These are phyloP conservation scores for Lymantria dispar DNA, from an alignment of 2,888 invertebrate genomes.

Conservation along the genomic window DNA sequence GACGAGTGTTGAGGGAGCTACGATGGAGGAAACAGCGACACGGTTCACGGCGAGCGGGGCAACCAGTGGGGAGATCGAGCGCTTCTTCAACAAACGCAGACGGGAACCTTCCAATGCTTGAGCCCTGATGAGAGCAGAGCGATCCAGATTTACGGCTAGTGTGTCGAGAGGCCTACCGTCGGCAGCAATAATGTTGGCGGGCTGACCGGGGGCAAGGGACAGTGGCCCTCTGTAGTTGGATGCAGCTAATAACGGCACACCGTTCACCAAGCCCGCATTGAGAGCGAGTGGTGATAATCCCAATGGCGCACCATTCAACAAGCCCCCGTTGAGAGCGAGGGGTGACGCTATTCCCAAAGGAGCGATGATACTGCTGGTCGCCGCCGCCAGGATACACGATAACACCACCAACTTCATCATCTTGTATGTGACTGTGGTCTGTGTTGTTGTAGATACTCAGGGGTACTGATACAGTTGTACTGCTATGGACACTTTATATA, in stretches of 20 bases:
- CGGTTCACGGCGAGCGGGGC: background rate
- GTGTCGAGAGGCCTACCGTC: conserved; percentile 76
- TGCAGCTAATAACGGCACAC: conserved; percentile 42
- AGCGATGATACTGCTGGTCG: conserved; percentile 57
- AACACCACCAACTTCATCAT: conserved; percentile 84
- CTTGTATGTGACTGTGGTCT: conserved; percentile 59
- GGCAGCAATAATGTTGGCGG: conserved; percentile 68
- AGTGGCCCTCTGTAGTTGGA: conserved; percentile 72
- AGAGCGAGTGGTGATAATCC: conserved; percentile 19
- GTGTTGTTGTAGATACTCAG: conserved; percentile 56
- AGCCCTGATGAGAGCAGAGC: conserved; percentile 66
- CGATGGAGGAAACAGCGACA: background rate
- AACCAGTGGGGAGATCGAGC: background rate
- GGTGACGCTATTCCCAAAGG: conserved; percentile 18
- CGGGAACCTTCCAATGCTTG: conserved; percentile 47
- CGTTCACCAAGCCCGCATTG: too few relatives aligned
- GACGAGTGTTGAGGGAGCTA: background rate
- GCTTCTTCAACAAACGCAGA: background rate
- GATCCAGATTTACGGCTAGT: conserved; percentile 72
- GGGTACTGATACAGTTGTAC: conserved; percentile 57
- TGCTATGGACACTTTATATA: conserved; percentile 52
- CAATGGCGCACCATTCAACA: too few relatives aligned
- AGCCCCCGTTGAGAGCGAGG: conserved; percentile 1
- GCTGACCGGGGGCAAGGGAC: conserved; percentile 70
- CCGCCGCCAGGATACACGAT: conserved; percentile 83